A percentile compares a stretch with the other conserved stretches of the same genome.
phyloP scores from a whole-genome alignment of 2,113 vertebrate species.

The Microtus oregoni region DNA sequence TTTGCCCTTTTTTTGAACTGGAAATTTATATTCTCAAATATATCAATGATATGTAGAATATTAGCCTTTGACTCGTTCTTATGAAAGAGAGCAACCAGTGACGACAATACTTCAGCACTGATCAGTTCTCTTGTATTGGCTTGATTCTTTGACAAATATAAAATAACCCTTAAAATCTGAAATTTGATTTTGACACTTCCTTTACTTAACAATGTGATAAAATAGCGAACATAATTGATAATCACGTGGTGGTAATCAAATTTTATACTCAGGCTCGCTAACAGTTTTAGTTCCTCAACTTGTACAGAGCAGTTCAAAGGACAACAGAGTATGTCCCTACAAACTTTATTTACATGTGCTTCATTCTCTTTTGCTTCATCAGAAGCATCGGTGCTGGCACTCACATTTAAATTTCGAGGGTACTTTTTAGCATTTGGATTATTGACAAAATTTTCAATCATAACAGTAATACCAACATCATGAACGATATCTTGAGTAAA shows the following conservation, averaged over 20 bases:
- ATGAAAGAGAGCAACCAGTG: constrained; percentile 65
- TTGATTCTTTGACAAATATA: constrained; percentile 74
- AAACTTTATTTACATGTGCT: constrained; percentile 60
- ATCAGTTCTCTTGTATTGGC: constrained; percentile 74
- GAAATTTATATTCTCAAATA: constrained; percentile 81
- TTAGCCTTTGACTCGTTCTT: constrained; percentile 78
- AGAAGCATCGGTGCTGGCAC: constrained; percentile 44
- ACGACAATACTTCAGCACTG: constrained; percentile 76
- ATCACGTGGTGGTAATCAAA: constrained; percentile 64
- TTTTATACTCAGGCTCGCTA: constrained; percentile 62
- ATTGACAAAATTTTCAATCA: constrained; percentile 76
- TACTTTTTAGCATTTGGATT: constrained; percentile 69
- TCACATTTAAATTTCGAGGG: constrained; percentile 49
- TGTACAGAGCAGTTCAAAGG: constrained; percentile 66
- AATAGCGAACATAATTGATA: constrained; percentile 69
- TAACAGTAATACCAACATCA: constrained; percentile 76
- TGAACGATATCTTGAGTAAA: constrained; percentile 80
- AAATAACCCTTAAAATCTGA: constrained; percentile 75
- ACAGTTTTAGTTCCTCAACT: constrained; percentile 66
- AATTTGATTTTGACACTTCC: constrained; percentile 74
- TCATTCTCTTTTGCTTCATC: constrained; percentile 42
- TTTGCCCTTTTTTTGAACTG: constrained; percentile 76
- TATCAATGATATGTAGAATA: constrained; percentile 75
- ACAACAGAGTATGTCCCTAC: constrained; percentile 66
- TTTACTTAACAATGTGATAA: constrained; percentile 70